Base-by-base conservation (phyloP, 2,888 invertebrate genomes). In the Acleris literana region DNA sequence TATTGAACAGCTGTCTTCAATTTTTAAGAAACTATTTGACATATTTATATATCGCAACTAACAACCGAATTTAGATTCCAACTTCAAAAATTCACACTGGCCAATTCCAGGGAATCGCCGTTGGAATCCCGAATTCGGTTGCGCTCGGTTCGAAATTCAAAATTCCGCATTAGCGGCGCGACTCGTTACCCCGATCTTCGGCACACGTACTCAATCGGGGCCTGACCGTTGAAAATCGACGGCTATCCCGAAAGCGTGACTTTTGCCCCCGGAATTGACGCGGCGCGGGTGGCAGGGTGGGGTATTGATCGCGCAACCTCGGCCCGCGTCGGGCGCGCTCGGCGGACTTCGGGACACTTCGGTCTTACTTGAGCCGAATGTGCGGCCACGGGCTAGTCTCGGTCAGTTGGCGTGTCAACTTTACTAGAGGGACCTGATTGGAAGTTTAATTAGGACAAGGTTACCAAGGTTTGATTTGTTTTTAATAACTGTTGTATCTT, bases 381-480 rank as follows among this genome's bases (percentile, higher is more conserved):
- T 79, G 82, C 84, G 79, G 76, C 81, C 81, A 74, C 78, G 79
- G 78, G 74, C 70, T 76, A 82, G 76, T 81, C 76, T 82, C 82
- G 88, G 88, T 87, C 90, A 88, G 84, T 87, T 81, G 82, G 79
- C 84, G 82, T 86, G 86, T 88, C 87, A 88, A 88, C 88, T 90
- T 86, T 77, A 77, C 78, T 81, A 75, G 80, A 79, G 82, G 79
- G 80, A 86, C 85, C 88, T 87, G 86, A 88, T 90, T 86, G 84
- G 79, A 85, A 90, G 82, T 90, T 90, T 89, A 91, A 90, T 90
- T 89, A 79, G 90, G 88, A 84, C 91, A 90, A 90, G 92, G 91
- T 91, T 90, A 87, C 77, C 72, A 74, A 73, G 72, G 74, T 77
- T 79, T 72, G 74, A 81, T 78, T 83, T 77, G 74, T 76, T 80